Evolutionary conservation across 2,113 vertebrate genomes (phyloP), one percentile per base, ranked within the genome.

Genomic region (Symphodus melops): DNA sequence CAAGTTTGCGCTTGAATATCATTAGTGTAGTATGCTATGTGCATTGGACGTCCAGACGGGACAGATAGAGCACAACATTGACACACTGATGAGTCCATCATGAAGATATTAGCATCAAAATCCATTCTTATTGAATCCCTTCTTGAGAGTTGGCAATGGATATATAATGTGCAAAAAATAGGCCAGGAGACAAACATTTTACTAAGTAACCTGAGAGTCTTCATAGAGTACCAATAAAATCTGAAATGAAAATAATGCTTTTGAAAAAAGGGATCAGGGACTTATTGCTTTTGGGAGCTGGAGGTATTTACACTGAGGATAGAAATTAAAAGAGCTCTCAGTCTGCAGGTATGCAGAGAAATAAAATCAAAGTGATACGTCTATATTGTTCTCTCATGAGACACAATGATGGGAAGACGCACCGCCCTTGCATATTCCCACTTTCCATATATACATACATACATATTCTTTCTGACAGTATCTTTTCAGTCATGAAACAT

Each of bases 311-410:
- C 59, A 66, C 71, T 49, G 49, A 51, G 72, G 58, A 25, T 46
- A 58, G 16, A 19, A 62, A 77, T 81, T 80, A 55, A 86, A 84
- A 71, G 61, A 78, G 62, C 74, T 67, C 76, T 77, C 82, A 85
- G 39, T 73, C 72, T 3, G 20, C 1, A 55, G 21, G n/a, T 46
- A 49, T 69, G 42, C 23, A 79, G 42, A 75, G 39, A 54, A 57
- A 53, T 37, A 21, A 53, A 81, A 79, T 72, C 63, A 54, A 80
- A 82, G 65, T 0, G 1, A 62, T n/a, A 11, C 68, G n/a, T 63
- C 81, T 77, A 80, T 71, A 82, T 86, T 74, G 76, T 61, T 53
- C 57, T 59, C 51, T 85, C 46, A 60, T 61, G 53, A 74, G 36
- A 80, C 49, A 75, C 63, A 68, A 28, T 5, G 17, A 19, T 36